These are phyloP conservation scores for Aleiodes testaceus DNA, from an alignment of 2,888 invertebrate species.

Conservation along the genomic window DNA sequence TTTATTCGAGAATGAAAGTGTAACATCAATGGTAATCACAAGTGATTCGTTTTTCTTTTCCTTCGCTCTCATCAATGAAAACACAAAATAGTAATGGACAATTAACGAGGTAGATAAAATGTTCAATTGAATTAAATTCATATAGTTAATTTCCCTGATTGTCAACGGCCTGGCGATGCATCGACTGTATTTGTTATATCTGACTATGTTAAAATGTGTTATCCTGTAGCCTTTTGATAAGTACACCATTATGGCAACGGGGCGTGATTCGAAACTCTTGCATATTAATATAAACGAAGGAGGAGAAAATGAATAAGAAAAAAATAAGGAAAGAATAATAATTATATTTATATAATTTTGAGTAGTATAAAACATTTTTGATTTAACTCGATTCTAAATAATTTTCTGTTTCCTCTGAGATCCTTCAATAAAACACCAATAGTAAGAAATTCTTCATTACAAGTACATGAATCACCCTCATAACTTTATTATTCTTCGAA, in stretches of 20 bases:
- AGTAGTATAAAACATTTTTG: conserved; percentile 48
- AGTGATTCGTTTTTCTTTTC: neutral
- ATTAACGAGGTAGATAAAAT: neutral
- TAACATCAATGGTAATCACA: neutral
- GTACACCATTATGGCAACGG: conserved; percentile 54
- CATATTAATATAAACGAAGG: conserved; percentile 55
- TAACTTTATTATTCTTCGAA: conserved; percentile 40
- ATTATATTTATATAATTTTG: conserved; percentile 69
- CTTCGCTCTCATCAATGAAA: conserved; percentile 3
- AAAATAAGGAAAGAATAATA: conserved; percentile 57
- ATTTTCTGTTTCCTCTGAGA: conserved; percentile 54
- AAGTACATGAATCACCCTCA: conserved; percentile 33
- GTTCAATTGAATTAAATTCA: conserved; percentile 9
- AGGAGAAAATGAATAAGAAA: conserved; percentile 40
- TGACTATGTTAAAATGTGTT: conserved; percentile 38
- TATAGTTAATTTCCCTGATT: neutral
- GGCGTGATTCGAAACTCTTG: conserved; percentile 58
- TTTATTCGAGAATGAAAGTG: neutral
- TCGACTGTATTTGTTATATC: conserved; percentile 27
- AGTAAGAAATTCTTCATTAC: conserved; percentile 26
- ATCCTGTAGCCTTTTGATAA: conserved; percentile 33
- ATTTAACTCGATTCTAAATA: conserved; percentile 60
- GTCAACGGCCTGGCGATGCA: conserved; percentile 21
- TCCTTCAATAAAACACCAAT: conserved; percentile 59
- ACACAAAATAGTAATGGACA: neutral